These are phyloP conservation scores for Tenthredo livida DNA, from an alignment of 2,888 invertebrate species.

Conservation along the genomic window DNA sequence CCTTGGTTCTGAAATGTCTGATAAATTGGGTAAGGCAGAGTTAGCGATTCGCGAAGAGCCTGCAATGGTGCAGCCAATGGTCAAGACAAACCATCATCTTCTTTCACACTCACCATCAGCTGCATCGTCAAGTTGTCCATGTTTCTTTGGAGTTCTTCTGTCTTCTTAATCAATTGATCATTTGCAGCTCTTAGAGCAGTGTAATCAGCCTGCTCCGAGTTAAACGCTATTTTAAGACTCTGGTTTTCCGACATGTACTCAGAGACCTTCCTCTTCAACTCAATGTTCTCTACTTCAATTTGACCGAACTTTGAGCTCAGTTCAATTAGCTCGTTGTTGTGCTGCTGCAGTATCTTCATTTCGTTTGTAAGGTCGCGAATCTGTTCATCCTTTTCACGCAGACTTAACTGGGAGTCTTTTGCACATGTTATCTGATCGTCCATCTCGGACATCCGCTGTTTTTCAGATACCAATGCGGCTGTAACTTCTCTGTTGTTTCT, in stretches of 20 bases:
- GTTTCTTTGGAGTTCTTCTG: constrained; percentile 71
- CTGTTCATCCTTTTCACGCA: constrained; percentile 71
- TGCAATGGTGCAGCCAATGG: background rate
- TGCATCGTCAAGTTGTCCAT: constrained; percentile 72
- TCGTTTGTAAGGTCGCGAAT: constrained; percentile 70
- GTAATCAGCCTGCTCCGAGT: constrained; percentile 70
- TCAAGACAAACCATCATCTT: constrained; percentile 30
- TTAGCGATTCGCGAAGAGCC: background rate
- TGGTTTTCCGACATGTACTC: constrained; percentile 68
- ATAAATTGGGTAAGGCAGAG: constrained; percentile 26
- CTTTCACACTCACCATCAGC: constrained; percentile 65
- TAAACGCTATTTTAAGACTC: constrained; percentile 67
- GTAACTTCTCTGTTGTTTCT: constrained; percentile 68
- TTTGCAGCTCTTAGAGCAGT: constrained; percentile 69
- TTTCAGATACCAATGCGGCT: constrained; percentile 65
- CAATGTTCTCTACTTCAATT: constrained; percentile 71
- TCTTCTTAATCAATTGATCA: constrained; percentile 69
- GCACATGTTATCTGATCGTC: constrained; percentile 66
- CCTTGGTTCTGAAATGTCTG: constrained; percentile 60
- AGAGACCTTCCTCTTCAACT: constrained; percentile 69
- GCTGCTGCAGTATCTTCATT: constrained; percentile 71
- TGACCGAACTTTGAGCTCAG: constrained; percentile 69
- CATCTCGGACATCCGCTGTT: constrained; percentile 65
- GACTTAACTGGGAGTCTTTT: constrained; percentile 64
- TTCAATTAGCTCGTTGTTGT: constrained; percentile 71